phyloP scores from a whole-genome alignment of 37 sponge, comb jelly and placozoan species.

The Crambe crambe region DNA sequence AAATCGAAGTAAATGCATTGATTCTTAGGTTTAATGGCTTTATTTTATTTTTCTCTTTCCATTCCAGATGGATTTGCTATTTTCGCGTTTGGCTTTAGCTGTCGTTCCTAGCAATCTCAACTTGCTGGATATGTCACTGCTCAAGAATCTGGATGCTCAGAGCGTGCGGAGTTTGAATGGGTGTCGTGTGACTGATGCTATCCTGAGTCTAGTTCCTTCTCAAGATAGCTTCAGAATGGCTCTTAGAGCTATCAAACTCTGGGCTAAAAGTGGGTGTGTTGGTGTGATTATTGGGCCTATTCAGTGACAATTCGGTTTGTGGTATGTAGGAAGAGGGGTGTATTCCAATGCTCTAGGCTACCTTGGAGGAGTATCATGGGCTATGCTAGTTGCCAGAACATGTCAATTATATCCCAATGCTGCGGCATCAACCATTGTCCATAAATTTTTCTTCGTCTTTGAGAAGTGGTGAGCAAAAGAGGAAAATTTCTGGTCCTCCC shows the following conservation, averaged over 20 bases:
- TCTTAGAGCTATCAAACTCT: conserved; percentile 92
- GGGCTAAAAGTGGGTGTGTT: conserved; percentile 90
- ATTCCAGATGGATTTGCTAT: conserved; percentile 91
- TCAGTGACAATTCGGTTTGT: not conserved
- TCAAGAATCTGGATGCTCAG: conserved; percentile 92
- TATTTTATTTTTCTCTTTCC: not conserved
- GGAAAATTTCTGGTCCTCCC: not conserved
- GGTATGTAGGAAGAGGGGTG: conserved; percentile 78
- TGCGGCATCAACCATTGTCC: conserved; percentile 89
- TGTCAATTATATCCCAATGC: conserved; percentile 99
- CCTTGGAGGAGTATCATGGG: conserved; percentile 99
- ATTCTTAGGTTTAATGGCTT: not conserved
- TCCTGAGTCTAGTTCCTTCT: conserved; percentile 95
- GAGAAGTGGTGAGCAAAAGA: conserved; percentile 72
- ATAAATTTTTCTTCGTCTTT: conserved; percentile 97
- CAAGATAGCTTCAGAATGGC: conserved; percentile 89
- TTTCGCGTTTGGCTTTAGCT: conserved; percentile 92
- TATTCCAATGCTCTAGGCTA: conserved; percentile 97
- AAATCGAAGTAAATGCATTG: conserved; percentile 77
- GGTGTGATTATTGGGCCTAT: not conserved
- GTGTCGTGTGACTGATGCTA: conserved; percentile 97
- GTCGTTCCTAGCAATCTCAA: conserved; percentile 74
- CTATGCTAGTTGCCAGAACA: conserved; percentile 96
- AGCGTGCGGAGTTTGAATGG: conserved; percentile 96
- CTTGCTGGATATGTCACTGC: conserved; percentile 79